Evolutionary conservation across 2,888 invertebrate species (phyloP), one percentile per base, ranked within the genome.

Genomic region (Thera britannica): DNA sequence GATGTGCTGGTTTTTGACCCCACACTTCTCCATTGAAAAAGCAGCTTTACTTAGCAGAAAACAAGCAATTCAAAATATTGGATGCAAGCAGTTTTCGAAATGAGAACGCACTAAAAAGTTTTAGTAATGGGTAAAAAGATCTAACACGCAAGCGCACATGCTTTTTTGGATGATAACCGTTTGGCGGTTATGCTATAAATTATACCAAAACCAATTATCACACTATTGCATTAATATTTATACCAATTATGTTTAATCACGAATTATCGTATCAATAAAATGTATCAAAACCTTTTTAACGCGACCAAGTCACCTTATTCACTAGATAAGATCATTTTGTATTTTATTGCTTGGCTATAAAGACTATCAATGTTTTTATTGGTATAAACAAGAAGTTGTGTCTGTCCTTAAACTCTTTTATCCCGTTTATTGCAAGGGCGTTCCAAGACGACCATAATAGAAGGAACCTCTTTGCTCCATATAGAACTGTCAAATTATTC

Each of bases 401-500:
- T 71, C 69, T 58, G 38, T 63, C 61, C 66, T 51, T 66, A 46
- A 74, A 70, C 73, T 71, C 79, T 77, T 81, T 81, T 81, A 77
- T 77, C 70, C 38, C 69, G 67, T 73, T 80, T 85, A 89, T 88
- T 84, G 86, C 70, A 71, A 83, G 88, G 89, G 89, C 89, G 89
- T 87, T 82, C 69, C 80, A 77, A 83, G 80, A 85, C 81, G 74
- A 62, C 70, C 58, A 75, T 65, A 76, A 74, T 75, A 76, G 71
- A 74, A 73, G 65, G 11, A 68, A 70, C 68, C 72, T 72, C 71
- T 77, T 75, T 80, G 83, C 85, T 86, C 88, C 75, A 84, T 69
- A 88, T 84, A 88, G 86, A 87, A 82, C 86, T 86, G 83, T 84
- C 83, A 81, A 78, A 86, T 89, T 86, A 86, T 88, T 86, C 81